phyloP scores from a whole-genome alignment of 2,113 vertebrate genomes.

The Pachycephala philippinensis region DNA sequence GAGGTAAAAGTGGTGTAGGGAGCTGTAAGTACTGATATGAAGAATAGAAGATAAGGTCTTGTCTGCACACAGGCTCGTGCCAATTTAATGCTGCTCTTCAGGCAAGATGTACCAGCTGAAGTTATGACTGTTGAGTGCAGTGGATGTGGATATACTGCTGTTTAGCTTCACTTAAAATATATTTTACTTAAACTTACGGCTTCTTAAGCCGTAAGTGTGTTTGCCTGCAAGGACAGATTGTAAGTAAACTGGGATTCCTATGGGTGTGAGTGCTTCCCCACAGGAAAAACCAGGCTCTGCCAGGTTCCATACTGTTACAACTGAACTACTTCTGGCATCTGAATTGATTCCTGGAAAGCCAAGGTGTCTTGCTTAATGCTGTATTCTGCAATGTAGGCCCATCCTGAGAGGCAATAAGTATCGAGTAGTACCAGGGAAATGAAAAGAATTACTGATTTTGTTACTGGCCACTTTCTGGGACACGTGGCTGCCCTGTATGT shows the following conservation, averaged over 20 bases:
- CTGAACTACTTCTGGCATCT: neutral
- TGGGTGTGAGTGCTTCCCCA: neutral
- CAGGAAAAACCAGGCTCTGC: neutral
- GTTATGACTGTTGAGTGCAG: neutral
- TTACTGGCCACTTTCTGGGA: neutral
- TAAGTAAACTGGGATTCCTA: neutral
- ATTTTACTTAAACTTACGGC: neutral
- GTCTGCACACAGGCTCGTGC: neutral
- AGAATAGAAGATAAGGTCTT: neutral
- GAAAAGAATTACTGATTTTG: neutral
- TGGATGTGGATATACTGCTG: neutral
- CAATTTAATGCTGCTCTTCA: neutral
- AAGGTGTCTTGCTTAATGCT: neutral
- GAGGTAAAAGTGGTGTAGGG: neutral
- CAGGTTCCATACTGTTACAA: neutral
- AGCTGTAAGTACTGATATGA: neutral
- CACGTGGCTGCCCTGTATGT: neutral
- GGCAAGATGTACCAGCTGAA: neutral
- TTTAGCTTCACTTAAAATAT: neutral
- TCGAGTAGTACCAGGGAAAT: neutral
- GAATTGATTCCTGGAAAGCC: neutral
- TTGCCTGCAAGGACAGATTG: neutral
- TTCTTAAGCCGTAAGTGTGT: neutral
- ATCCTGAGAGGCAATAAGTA: neutral
- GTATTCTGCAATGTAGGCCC: neutral